These are phyloP conservation scores for Nansenia antarctica DNA, from an alignment of 2,113 vertebrate species.

Conservation along the genomic window DNA sequence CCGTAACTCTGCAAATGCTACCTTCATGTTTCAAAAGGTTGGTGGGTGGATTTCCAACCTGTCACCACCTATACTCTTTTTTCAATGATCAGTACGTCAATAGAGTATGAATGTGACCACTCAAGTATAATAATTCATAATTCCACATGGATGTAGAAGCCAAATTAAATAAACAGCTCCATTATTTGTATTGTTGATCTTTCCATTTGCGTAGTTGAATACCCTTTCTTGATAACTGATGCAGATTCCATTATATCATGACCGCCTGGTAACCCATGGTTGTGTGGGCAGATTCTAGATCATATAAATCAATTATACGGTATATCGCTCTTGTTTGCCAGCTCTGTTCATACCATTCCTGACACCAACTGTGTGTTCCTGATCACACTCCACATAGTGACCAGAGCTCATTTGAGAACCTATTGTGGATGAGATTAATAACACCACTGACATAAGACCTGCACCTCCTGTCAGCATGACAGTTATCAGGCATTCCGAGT, in stretches of 20 bases:
- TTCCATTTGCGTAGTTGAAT: constrained; percentile 13
- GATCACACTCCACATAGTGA: no score
- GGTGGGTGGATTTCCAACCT: constrained; percentile 25
- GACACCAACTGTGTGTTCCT: background rate
- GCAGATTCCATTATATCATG: background rate
- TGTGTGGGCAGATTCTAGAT: background rate
- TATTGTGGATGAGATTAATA: no score
- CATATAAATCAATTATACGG: constrained; percentile 8
- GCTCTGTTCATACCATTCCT: background rate
- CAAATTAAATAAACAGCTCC: background rate
- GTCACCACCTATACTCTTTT: constrained; percentile 27
- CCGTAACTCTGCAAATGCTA: constrained; percentile 56
- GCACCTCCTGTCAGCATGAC: no score
- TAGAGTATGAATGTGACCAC: constrained; percentile 40
- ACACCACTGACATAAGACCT: no score
- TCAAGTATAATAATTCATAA: constrained; percentile 40
- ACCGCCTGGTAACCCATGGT: background rate
- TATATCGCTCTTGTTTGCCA: background rate
- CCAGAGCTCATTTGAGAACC: no score
- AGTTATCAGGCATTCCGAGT: no score
- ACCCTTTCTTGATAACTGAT: background rate
- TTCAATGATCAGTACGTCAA: constrained; percentile 39
- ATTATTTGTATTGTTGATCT: constrained; percentile 40
- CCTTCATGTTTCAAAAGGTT: constrained; percentile 7
- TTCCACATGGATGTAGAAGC: constrained; percentile 5